A percentile compares a stretch with the other conserved stretches of the same genome.
These are phyloP conservation scores for Druon quercuslanigerum DNA, from an alignment of 1,140 invertebrate genomes.

Conservation along the genomic window DNA sequence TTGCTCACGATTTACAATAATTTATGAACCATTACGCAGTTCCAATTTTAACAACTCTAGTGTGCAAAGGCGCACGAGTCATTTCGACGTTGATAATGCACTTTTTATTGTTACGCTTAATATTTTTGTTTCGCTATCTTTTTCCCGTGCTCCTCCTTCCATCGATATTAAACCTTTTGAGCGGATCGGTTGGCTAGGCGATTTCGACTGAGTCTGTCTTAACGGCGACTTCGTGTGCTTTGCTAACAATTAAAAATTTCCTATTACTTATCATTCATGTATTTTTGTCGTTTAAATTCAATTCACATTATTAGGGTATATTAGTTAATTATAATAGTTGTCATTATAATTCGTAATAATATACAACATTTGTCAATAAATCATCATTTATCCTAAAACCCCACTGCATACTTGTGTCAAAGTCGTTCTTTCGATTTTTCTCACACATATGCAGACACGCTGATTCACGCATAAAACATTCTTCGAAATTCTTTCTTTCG, in stretches of 20 bases:
- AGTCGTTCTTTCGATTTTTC: constrained; percentile 51
- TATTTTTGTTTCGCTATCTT: constrained; percentile 31
- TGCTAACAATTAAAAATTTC: constrained; percentile 73
- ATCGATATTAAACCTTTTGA: constrained; percentile 43
- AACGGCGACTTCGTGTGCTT: constrained; percentile 58
- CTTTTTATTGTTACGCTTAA: constrained; percentile 39
- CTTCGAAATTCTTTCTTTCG: constrained; percentile 11
- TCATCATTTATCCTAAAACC: constrained; percentile 73
- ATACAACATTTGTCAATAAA: constrained; percentile 76
- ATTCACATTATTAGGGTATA: constrained; percentile 75
- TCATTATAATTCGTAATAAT: constrained; percentile 76
- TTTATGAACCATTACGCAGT: constrained; percentile 27
- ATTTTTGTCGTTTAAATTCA: constrained; percentile 71
- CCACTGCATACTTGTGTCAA: constrained; percentile 66
- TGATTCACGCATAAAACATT: constrained; percentile 33
- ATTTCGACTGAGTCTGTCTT: constrained; percentile 47
- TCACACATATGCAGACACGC: constrained; percentile 42
- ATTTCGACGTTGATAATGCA: constrained; percentile 60
- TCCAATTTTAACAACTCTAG: constrained; percentile 22
- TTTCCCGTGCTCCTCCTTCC: constrained; percentile 33
- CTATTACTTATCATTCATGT: constrained; percentile 70
- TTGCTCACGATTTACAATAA: constrained; percentile 43
- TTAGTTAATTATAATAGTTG: constrained; percentile 74
- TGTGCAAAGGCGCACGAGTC: constrained; percentile 41
- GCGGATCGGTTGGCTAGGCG: constrained; percentile 50